Evolutionary conservation across 2,113 vertebrate genomes (phyloP).

Genomic region (Willisornis vidua): DNA sequence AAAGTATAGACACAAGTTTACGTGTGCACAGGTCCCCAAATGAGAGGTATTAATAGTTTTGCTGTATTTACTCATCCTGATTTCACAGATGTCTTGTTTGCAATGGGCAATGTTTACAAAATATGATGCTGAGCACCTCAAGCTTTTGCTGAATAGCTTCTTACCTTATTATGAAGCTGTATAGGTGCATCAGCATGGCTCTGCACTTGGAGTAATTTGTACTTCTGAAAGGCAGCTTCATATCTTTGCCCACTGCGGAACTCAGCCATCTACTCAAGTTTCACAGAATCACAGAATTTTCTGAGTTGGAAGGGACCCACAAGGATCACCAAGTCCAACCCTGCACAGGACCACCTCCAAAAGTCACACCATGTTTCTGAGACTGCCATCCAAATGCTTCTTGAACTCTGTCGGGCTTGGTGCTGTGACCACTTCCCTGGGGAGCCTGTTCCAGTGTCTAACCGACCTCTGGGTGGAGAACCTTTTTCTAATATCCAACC

Average conservation of each 20-base stretch:
- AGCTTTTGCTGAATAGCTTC: background rate
- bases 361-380: background rate
- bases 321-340: background rate
- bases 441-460: no score
- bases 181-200: background rate
- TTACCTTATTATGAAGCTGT: background rate
- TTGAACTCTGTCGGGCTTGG: background rate
- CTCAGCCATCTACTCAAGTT: background rate
- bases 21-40: background rate
- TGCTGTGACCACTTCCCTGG: no score
- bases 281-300: background rate
- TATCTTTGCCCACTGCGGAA: background rate
- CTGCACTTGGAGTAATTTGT: background rate
- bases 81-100: background rate
- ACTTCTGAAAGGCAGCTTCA: background rate
- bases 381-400: background rate
- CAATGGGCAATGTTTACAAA: background rate
- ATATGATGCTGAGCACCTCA: accelerated
- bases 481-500: background rate
- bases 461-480: background rate
- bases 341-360: background rate
- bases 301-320: background rate
- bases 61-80: background rate
- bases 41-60: background rate
- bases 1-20: background rate